phyloP scores from a whole-genome alignment of 1,140 invertebrate genomes.

The Oppia nitens region DNA sequence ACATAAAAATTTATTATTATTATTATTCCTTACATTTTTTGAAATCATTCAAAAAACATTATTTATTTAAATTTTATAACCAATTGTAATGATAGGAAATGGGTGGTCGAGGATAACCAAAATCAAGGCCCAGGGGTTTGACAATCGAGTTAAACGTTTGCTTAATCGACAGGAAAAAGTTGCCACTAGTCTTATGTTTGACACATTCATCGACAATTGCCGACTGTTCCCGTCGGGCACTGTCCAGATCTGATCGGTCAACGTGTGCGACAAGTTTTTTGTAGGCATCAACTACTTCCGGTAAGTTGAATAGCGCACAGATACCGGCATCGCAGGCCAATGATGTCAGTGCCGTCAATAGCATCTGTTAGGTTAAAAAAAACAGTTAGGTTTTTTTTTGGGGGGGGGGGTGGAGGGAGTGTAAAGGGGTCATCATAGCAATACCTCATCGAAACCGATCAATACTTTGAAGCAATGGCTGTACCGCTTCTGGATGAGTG shows the following conservation, averaged over 20 bases:
- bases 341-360: background rate
- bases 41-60: background rate
- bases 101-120: conserved; percentile 9
- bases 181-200: background rate
- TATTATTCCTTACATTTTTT: too few species aligned
- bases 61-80: background rate
- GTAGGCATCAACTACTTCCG: background rate
- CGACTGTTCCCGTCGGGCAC: background rate
- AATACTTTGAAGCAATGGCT: background rate
- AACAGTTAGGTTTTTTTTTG: background rate
- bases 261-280: background rate
- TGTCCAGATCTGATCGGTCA: background rate
- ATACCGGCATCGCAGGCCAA: background rate
- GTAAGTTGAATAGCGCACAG: conserved; percentile 7
- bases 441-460: background rate
- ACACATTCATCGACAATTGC: background rate
- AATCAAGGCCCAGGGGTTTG: background rate
- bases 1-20: too few species aligned
- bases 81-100: background rate
- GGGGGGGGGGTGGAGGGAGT: background rate
- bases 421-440: background rate
- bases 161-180: conserved; percentile 7
- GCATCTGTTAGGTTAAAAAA: too few species aligned
- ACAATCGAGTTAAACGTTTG: background rate
- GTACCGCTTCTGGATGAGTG: background rate